Evolutionary conservation across 2,113 vertebrate genomes (phyloP).

Genomic region (Hippocampus comes): DNA sequence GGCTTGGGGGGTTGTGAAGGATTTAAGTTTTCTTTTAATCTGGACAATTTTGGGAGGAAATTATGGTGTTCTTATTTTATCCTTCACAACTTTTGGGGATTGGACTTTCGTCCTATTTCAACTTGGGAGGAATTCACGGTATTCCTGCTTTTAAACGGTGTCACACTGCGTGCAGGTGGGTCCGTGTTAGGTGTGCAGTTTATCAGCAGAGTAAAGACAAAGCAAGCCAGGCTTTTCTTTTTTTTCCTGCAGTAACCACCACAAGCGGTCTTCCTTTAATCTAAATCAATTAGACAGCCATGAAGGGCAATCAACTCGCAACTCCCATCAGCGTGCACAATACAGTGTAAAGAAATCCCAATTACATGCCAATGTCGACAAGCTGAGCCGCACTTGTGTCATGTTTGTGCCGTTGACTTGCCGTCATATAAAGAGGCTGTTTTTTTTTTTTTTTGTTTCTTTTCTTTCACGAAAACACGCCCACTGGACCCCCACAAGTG

Average conservation of each 20-base stretch:
- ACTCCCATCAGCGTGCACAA: conserved; percentile 57
- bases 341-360: conserved; percentile 58
- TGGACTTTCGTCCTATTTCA: too few relatives aligned
- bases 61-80: neutral
- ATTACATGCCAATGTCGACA: conserved; percentile 41
- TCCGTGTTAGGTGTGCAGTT: conserved; percentile 68
- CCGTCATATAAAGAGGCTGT: conserved; percentile 52
- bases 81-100: too few relatives aligned
- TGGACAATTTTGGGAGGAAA: neutral
- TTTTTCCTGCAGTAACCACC: conserved; percentile 19
- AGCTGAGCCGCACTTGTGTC: conserved; percentile 35
- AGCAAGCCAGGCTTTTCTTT: conserved; percentile 56
- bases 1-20: too few relatives aligned
- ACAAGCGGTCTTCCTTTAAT: conserved; percentile 63
- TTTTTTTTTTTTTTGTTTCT: neutral
- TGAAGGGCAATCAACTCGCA: conserved; percentile 61
- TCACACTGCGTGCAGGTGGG: conserved; percentile 62
- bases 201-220: conserved; percentile 57
- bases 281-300: conserved; percentile 67
- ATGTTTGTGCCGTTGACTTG: conserved; percentile 54
- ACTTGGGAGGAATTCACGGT: too few relatives aligned
- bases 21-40: neutral
- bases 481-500: conserved; percentile 53
- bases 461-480: conserved; percentile 29
- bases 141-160: conserved; percentile 12